These are phyloP conservation scores for Tichodroma muraria DNA, from an alignment of 2,113 vertebrate species.

Conservation along the genomic window DNA sequence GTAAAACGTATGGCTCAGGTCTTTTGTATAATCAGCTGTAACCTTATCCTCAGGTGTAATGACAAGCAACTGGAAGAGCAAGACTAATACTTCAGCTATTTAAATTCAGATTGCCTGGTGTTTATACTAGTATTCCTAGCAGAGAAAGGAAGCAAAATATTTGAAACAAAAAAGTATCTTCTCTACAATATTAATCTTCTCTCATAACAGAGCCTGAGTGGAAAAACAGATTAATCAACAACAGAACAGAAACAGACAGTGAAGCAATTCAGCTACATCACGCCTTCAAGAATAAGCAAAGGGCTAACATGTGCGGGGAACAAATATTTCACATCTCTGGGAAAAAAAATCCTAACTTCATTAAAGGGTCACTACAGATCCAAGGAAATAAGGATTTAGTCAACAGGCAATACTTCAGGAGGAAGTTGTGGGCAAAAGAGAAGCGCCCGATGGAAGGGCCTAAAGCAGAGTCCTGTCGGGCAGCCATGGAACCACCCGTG, in stretches of 20 bases:
- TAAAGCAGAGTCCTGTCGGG: neutral
- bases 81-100: slow-evolving; percentile 63
- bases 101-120: slow-evolving; percentile 63
- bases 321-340: neutral
- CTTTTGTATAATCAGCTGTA: slow-evolving; percentile 64
- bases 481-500: neutral
- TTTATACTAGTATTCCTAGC: slow-evolving; percentile 62
- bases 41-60: slow-evolving; percentile 62
- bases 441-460: neutral
- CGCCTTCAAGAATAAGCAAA: neutral
- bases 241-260: neutral
- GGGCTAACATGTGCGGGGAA: neutral
- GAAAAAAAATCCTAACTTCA: neutral
- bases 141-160: slow-evolving; percentile 59
- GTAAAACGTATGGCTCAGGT: slow-evolving; percentile 64
- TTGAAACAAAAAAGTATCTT: slow-evolving; percentile 65
- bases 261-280: neutral
- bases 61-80: slow-evolving; percentile 56
- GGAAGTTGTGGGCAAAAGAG: neutral
- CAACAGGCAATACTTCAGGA: neutral
- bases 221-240: slow-evolving; percentile 53
- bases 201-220: slow-evolving; percentile 22
- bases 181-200: slow-evolving; percentile 49
- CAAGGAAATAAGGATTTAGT: neutral
- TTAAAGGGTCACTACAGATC: neutral